Evolutionary conservation across 2,888 invertebrate genomes (phyloP).

Genomic region (Argyresthia albistria): DNA sequence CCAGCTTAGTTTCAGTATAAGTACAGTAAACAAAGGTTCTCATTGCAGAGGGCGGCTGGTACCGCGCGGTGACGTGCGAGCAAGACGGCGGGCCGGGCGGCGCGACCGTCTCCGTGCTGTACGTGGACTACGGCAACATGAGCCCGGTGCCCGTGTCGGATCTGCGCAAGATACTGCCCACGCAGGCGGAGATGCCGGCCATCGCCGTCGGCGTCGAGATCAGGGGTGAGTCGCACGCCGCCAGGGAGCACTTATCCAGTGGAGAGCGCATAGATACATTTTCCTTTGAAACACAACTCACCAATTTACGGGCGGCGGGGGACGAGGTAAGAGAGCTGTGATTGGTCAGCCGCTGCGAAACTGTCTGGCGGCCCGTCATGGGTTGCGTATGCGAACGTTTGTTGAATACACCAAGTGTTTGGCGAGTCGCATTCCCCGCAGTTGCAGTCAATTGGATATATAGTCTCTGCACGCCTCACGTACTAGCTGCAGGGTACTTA

Average conservation of each 20-base stretch:
- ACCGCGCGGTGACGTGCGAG: constrained; percentile 39
- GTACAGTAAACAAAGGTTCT: background rate
- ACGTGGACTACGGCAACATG: constrained; percentile 43
- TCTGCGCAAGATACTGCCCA: constrained; percentile 46
- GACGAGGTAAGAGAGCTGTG: too few species aligned
- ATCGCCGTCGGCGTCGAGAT: constrained; percentile 20
- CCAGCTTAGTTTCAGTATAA: background rate
- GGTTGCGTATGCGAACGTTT: too few species aligned
- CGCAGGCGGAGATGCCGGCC: constrained; percentile 29
- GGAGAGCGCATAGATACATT: too few species aligned
- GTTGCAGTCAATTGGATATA: background rate
- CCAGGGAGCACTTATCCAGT: too few species aligned
- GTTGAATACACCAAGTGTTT: too few species aligned
- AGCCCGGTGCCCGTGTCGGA: constrained; percentile 19
- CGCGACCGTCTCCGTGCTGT: constrained; percentile 20
- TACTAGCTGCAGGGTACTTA: too few species aligned
- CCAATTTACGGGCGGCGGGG: too few species aligned
- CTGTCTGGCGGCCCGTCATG: too few species aligned
- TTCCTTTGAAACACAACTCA: too few species aligned
- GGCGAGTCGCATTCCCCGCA: too few species aligned
- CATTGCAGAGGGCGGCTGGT: constrained; percentile 37
- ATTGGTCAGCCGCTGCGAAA: too few species aligned
- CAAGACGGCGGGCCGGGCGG: constrained; percentile 28
- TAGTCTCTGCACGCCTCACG: background rate
- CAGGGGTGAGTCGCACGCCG: constrained; percentile 18